Percentiles rank a stretch among this genome's conserved stretches.
Evolutionary conservation across 2,888 invertebrate genomes (phyloP).

Genomic region (Epicampocera succincta): DNA sequence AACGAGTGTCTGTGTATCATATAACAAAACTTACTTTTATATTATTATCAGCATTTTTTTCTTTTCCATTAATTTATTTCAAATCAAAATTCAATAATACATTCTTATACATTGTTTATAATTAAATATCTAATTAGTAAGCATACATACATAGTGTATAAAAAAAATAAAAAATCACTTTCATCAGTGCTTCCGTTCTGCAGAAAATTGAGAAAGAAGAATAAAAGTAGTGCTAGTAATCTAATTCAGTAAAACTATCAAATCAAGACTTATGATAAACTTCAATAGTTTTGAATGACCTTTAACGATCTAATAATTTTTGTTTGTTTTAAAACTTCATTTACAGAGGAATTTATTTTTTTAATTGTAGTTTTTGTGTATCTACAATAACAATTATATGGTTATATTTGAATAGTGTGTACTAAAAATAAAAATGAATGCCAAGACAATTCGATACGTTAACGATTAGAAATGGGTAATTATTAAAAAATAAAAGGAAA

Average conservation of each 20-base stretch:
- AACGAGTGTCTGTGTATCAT: no score
- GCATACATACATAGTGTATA: constrained; percentile 35
- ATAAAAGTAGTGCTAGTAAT: constrained; percentile 27
- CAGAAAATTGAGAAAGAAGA: constrained; percentile 19
- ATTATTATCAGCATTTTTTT: neutral
- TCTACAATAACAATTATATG: no score
- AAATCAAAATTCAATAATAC: constrained; percentile 73
- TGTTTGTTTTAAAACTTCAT: no score
- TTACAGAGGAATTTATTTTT: no score
- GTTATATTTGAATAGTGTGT: no score
- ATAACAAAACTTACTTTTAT: no score
- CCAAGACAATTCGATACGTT: no score
- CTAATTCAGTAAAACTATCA: constrained; percentile 36
- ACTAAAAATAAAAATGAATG: no score
- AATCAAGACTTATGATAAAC: constrained; percentile 40
- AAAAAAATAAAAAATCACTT: constrained; percentile 25
- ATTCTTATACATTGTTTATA: constrained; percentile 69
- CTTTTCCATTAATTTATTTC: constrained; percentile 64
- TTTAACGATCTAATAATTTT: no score
- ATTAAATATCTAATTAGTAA: constrained; percentile 53
- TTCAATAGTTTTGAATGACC: constrained; percentile 28
- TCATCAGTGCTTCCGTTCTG: constrained; percentile 40
- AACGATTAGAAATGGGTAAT: no score
- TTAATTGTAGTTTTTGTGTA: no score
- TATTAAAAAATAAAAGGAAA: no score